A percentile compares a stretch with the other conserved stretches of the same genome.
phyloP scores from a whole-genome alignment of 2,797 vertebrate species.

The Anableps anableps region DNA sequence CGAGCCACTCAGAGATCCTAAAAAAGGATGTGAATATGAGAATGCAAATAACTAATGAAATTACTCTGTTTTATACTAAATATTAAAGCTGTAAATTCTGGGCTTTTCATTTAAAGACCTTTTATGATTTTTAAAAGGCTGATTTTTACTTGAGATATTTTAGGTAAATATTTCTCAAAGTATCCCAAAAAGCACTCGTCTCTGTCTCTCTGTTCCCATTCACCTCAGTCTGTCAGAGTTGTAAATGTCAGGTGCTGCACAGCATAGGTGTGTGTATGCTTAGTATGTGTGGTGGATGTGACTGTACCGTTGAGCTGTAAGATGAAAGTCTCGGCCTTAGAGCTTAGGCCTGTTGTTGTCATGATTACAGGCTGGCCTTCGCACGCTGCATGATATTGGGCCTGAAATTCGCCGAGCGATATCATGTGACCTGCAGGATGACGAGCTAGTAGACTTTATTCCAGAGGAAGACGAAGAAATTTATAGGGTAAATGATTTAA shows the following conservation, averaged over 20 bases:
- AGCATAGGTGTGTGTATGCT: constrained; percentile 59
- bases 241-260: constrained; percentile 70
- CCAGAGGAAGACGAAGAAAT: constrained; percentile 97
- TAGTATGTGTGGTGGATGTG: constrained; percentile 63
- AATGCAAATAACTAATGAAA: not conserved
- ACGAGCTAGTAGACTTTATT: constrained; percentile 96
- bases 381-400: constrained; percentile 99
- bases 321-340: constrained; percentile 60
- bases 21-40: not conserved
- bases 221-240: constrained; percentile 71
- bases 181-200: constrained; percentile 68
- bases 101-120: not conserved
- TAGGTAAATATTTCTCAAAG: constrained; percentile 21
- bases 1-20: not conserved
- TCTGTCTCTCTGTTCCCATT: constrained; percentile 74
- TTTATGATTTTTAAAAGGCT: not conserved
- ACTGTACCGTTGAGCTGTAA: constrained; percentile 60
- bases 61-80: not conserved
- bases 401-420: constrained; percentile 99
- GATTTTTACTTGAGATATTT: not conserved
- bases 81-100: not conserved
- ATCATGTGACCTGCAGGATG: constrained; percentile 99
- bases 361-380: constrained; percentile 97
- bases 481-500: constrained; percentile 94
- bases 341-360: constrained; percentile 79